phyloP scores from a whole-genome alignment of 1,140 invertebrate species.

The Thaumetopoea pityocampa region DNA sequence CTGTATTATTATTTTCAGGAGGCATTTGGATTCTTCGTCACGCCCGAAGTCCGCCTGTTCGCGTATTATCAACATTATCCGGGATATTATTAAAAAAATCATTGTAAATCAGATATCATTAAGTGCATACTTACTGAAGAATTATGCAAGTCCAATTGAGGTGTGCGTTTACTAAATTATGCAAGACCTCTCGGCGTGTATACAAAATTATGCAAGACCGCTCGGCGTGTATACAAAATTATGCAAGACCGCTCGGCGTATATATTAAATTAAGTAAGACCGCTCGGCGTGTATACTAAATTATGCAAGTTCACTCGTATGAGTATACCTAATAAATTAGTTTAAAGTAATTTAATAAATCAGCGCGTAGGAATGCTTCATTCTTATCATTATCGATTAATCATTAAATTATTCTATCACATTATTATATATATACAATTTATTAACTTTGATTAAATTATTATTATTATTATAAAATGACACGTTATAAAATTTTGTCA shows the following conservation, averaged over 20 bases:
- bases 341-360: constrained; percentile 75
- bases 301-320: constrained; percentile 50
- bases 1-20: too few relatives aligned
- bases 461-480: constrained; percentile 75
- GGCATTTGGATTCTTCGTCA: constrained; percentile 33
- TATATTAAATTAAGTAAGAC: too few relatives aligned
- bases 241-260: too few relatives aligned
- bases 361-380: constrained; percentile 76
- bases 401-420: constrained; percentile 77
- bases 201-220: too few relatives aligned
- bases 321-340: constrained; percentile 76
- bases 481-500: constrained; percentile 75
- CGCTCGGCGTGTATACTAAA: too few relatives aligned
- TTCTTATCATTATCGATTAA: constrained; percentile 77
- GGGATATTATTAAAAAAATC: constrained; percentile 68
- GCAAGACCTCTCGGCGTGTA: too few relatives aligned
- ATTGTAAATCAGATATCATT: constrained; percentile 71
- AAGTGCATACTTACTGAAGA: constrained; percentile 67
- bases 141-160: constrained; percentile 68
- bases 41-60: constrained; percentile 46
- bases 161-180: too few relatives aligned
- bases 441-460: constrained; percentile 77
- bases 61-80: constrained; percentile 70
- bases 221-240: too few relatives aligned
- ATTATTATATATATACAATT: constrained; percentile 76